Evolutionary conservation across 2,113 vertebrate species (phyloP).

Genomic region (Takifugu flavidus): DNA sequence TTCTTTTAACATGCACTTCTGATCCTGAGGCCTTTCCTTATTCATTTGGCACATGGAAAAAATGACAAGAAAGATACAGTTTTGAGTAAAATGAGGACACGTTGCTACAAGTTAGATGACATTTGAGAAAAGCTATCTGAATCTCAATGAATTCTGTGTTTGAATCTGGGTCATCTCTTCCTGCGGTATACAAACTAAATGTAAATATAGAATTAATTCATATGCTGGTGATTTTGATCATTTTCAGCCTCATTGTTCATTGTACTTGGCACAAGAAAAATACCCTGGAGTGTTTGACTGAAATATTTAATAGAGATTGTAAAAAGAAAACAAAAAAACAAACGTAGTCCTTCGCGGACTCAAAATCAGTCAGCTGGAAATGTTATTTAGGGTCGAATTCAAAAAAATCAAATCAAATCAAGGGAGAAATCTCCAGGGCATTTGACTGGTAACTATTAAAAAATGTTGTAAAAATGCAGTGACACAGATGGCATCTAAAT

Average conservation of each 20-base stretch:
- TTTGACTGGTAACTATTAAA: too few species aligned
- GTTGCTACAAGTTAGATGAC: slow-evolving; percentile 34
- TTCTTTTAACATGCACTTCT: slow-evolving; percentile 13
- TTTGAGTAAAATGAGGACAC: slow-evolving; percentile 28
- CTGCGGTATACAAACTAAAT: slow-evolving; percentile 11
- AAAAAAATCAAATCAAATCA: too few species aligned
- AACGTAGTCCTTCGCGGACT: neutral
- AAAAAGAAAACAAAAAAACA: neutral
- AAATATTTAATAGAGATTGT: slow-evolving; percentile 19
- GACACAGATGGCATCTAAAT: too few species aligned
- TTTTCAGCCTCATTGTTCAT: neutral
- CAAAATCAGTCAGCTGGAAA: neutral
- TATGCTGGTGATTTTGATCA: neutral
- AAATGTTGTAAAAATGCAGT: too few species aligned
- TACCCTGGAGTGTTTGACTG: slow-evolving; percentile 3
- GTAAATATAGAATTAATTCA: slow-evolving; percentile 5
- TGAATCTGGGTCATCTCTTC: slow-evolving; percentile 37
- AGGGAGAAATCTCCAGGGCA: too few species aligned
- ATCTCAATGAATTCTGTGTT: slow-evolving; percentile 33
- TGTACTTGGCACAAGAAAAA: too few species aligned
- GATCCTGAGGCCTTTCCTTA: slow-evolving; percentile 17
- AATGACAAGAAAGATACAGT: slow-evolving; percentile 17
- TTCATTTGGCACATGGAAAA: neutral
- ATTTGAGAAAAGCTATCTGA: slow-evolving; percentile 46
- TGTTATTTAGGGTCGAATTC: too few species aligned